Base-by-base conservation (phyloP, 2,113 vertebrate genomes). In the Ailurus styani region DNA sequence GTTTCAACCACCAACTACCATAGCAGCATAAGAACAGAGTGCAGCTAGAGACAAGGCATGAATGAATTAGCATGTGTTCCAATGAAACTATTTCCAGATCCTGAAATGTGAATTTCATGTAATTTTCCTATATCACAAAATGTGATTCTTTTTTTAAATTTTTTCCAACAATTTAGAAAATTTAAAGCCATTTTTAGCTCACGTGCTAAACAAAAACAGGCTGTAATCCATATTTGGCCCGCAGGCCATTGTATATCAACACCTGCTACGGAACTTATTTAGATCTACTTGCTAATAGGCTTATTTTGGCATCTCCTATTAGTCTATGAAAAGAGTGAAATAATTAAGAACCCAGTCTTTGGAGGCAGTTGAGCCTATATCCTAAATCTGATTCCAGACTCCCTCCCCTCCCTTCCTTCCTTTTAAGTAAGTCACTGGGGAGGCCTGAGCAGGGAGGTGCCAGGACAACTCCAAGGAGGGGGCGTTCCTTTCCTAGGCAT, bases 11-110 rank as follows among this genome's bases (percentile, higher is more conserved):
- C 23, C 12, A 2, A 7, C 70, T 17, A 5, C 27, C 9, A 14
- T 0, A 1, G 21, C 1, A 66, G 18, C 17, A 1, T 60, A 55
- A 6, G 87, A 34, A 31, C 10, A 1, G 0, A 11, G 34, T 0
- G 7, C 34, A n/a, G 37, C 20, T 25, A 11, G 1, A 7, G 7
- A 79, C 47, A 42, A 14, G 25, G 15, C 5, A 7, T 14, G 34
- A 29, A 34, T 3, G 7, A 7, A 6, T 6, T 50, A 11, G 13
- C 7, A 0, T 3, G 13, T 20, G 4, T 23, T 54, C 77, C 31
- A 29, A 1, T n/a, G 27, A 7, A 60, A 10, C 20, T 29, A 1
- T n/a, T 47, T 6, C n/a, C 0, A 4, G 66, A 42, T 27, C 13
- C 25, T 34, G 42, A 81, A 34, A 57, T 72, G 40, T 40, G 72